Conservation (phyloP, 2,113 vertebrate genomes). For the Rhadina sibilatrix region DNA sequence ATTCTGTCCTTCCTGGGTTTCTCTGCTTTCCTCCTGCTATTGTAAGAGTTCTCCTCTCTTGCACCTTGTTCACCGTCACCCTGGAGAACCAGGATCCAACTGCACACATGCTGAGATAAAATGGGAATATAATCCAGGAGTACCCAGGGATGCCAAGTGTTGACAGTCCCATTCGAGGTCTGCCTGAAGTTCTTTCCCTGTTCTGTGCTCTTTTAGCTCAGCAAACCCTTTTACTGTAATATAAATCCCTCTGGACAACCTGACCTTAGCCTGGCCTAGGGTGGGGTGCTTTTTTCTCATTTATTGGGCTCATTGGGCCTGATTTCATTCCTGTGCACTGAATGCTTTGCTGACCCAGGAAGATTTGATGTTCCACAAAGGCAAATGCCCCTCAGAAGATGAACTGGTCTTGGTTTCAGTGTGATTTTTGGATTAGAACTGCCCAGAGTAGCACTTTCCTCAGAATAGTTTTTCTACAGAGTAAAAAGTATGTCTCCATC, state of each 20-base stretch:
- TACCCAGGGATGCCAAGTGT: fast-evolving
- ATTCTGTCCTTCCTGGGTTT: neutral
- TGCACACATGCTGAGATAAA: neutral
- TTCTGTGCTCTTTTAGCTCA: neutral
- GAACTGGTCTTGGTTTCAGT: conserved; percentile 17
- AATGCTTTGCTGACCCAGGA: conserved; percentile 42
- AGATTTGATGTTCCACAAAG: conserved; percentile 30
- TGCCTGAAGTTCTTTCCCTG: neutral
- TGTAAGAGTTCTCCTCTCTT: neutral
- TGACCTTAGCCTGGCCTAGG: conserved; percentile 31
- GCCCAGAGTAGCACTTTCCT: neutral
- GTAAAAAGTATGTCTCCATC: conserved; percentile 42
- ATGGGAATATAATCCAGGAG: neutral
- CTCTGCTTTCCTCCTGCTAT: neutral
- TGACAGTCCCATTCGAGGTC: neutral
- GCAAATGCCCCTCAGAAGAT: conserved; percentile 15
- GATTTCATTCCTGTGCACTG: conserved; percentile 20
- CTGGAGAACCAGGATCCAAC: neutral
- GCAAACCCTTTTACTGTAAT: neutral
- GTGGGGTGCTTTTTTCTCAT: conserved; percentile 1
- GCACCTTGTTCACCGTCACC: neutral
- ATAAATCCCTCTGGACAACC: neutral
- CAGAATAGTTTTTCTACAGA: neutral
- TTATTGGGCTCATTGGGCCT: conserved; percentile 42
- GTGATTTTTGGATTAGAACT: conserved; percentile 47